Evolutionary conservation across 2,113 vertebrate species (phyloP), one percentile per base, ranked within the genome.

Genomic region (Phodopus roborovskii): DNA sequence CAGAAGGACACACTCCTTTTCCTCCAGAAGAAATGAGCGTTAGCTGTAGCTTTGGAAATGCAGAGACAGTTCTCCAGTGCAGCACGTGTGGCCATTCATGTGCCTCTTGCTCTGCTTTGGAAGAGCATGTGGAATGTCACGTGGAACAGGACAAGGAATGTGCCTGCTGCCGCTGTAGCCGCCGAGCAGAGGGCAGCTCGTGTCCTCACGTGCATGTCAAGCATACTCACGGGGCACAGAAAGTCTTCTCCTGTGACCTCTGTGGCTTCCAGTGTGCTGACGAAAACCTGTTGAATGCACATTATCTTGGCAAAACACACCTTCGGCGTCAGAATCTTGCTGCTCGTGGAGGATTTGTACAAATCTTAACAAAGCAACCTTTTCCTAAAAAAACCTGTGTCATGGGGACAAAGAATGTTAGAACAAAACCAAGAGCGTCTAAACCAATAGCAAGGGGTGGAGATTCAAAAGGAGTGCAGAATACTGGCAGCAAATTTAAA

Each of bases 261-360:
- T 99, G 99, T 94, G 98, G 98, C 94, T 99, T 98, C 95, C 98
- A 98, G 81, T 98, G 97, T 70, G 30, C 78, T 42, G 97, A 98
- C 71, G 98, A 99, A 87, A 97, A 90, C 91, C 97, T 98, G 50
- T 70, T 99, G 66, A 97, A 97, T 30, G 97, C 98, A 81, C 98
- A 99, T 95, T 98, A 96, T 78, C 98, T 98, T 78, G 98, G 98
- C 48, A 98, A 99, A 83, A 98, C 98, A 0, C 98, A 99, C 70
- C 98, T 98, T 81, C 98, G 98, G 90, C 98, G 97, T 39, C 98
- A 99, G 98, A 98, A 98, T 71, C 98, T 98, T 91, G 98, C 97
- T 88, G 98, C 98, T 39, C 97, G 97, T 36, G 98, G 98, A 93
- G 98, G 98, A 22, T 98, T 98, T 97, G 98, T 99, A 48, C 98